Conservation (phyloP, 2,888 invertebrate genomes). For the Rhagophthalmus giganteus region DNA sequence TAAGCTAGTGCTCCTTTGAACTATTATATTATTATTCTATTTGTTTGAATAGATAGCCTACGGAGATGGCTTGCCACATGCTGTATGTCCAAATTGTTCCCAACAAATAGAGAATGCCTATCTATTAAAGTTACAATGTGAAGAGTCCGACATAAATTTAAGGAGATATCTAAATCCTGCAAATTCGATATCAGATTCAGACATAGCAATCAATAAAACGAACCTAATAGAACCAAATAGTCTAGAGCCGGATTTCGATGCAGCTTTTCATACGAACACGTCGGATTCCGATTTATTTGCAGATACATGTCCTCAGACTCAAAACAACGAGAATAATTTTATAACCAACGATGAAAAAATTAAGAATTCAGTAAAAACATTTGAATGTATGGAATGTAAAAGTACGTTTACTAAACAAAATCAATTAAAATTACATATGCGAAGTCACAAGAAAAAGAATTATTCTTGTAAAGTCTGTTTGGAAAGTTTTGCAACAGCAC, state of each 20-base stretch:
- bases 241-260: constrained; percentile 9
- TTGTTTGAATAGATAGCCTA: constrained; percentile 32
- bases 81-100: constrained; percentile 34
- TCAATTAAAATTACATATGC: constrained; percentile 28
- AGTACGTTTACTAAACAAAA: constrained; percentile 26
- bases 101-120: constrained; percentile 37
- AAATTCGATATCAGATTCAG: constrained; percentile 1
- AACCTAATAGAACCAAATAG: neutral
- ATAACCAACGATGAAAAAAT: neutral
- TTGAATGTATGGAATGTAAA: constrained; percentile 29
- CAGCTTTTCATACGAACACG: constrained; percentile 1
- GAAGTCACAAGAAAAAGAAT: constrained; percentile 24
- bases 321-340: neutral
- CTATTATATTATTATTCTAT: neutral
- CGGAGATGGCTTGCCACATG: constrained; percentile 37
- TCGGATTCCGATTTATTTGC: constrained; percentile 10
- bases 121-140: constrained; percentile 35
- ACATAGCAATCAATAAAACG: constrained; percentile 3
- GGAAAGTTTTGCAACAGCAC: constrained; percentile 23
- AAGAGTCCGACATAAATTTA: constrained; percentile 36
- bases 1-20: constrained; percentile 19
- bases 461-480: constrained; percentile 24
- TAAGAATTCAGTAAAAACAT: constrained; percentile 4
- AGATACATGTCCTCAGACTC: neutral
- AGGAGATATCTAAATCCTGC: constrained; percentile 27